Evolutionary conservation across 2,888 invertebrate species (phyloP).

Genomic region (Acanthococcus lagerstroemiae): DNA sequence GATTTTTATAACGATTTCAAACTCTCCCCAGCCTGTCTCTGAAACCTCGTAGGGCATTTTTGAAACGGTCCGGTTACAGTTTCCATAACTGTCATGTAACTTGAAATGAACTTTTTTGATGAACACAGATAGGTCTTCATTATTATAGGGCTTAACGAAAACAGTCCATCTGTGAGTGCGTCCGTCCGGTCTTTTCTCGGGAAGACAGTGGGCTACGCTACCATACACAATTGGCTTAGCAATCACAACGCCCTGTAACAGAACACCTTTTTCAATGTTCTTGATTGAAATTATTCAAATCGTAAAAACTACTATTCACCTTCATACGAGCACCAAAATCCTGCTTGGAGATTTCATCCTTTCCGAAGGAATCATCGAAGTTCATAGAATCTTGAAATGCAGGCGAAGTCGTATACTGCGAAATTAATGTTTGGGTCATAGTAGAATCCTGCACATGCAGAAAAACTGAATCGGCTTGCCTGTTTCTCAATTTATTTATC

Average conservation of each 20-base stretch:
- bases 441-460: too few relatives aligned
- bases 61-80: conserved; percentile 83
- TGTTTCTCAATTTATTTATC: too few relatives aligned
- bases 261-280: neutral
- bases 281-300: neutral
- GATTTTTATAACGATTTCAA: conserved; percentile 95
- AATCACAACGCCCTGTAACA: conserved; percentile 65
- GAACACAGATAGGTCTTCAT: conserved; percentile 88
- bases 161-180: conserved; percentile 99
- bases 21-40: conserved; percentile 99
- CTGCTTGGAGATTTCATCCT: conserved; percentile 2
- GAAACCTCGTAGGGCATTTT: conserved; percentile 95
- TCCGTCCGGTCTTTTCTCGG: conserved; percentile 91
- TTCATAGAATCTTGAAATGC: neutral
- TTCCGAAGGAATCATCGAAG: conserved; percentile 11
- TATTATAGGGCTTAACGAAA: conserved; percentile 83
- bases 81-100: conserved; percentile 92
- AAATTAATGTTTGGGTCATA: neutral
- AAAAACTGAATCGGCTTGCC: too few relatives aligned
- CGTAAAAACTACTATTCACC: neutral
- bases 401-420: neutral
- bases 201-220: conserved; percentile 89
- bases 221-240: conserved; percentile 95
- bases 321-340: conserved; percentile 17
- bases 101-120: conserved; percentile 96